Evolutionary conservation across 2,113 vertebrate genomes (phyloP).

Genomic region (Pristiophorus japonicus): DNA sequence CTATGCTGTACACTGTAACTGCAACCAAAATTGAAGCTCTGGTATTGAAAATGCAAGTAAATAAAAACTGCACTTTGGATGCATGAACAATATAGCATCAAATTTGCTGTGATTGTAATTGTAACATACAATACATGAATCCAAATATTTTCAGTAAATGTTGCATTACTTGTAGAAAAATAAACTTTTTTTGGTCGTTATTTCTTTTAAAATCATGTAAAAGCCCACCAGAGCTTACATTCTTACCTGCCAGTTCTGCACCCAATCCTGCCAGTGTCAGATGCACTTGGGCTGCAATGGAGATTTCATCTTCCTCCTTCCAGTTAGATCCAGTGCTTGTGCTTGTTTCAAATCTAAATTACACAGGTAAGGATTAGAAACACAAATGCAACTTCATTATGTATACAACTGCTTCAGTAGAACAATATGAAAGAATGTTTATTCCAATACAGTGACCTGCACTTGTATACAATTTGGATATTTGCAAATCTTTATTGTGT

Average conservation of each 20-base stretch:
- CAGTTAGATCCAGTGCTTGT: neutral
- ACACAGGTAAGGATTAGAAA: neutral
- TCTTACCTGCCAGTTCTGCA: conserved; percentile 63
- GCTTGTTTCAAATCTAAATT: neutral
- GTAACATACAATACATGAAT: neutral
- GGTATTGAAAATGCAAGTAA: neutral
- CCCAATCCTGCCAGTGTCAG: conserved; percentile 63
- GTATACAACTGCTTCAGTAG: no score
- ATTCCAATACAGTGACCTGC: no score
- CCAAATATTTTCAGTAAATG: neutral
- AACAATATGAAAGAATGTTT: no score
- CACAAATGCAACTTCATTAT: no score
- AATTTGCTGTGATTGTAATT: neutral
- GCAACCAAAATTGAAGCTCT: neutral
- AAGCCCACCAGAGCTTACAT: neutral
- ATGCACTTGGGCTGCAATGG: conserved; percentile 54
- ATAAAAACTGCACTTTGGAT: neutral
- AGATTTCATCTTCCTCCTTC: conserved; percentile 48
- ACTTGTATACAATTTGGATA: no score
- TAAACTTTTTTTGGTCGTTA: neutral
- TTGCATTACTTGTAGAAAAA: neutral
- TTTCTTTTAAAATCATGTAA: neutral
- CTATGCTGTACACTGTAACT: neutral
- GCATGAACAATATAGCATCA: neutral
- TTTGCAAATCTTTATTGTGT: no score